Base-by-base conservation (phyloP, 2,888 invertebrate species). In the Leucophora obtusa region DNA sequence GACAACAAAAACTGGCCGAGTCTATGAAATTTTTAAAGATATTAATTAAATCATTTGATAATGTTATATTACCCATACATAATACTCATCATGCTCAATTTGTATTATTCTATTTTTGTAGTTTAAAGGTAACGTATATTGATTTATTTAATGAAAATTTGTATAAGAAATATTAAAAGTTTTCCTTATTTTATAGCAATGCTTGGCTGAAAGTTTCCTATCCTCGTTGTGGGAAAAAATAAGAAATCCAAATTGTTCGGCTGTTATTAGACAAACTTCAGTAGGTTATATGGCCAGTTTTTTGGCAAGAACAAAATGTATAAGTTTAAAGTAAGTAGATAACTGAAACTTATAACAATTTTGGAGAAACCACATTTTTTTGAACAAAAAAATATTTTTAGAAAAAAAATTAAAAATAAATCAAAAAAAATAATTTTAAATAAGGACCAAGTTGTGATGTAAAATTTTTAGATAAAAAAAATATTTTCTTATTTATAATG, bases 71-170 rank as follows among this genome's bases (percentile, higher is more conserved):
- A 77, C 95, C 95, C 0, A 97, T 97, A 0, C 94, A 96, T 89
- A 95, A 95, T 33, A 95, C 95, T 43, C 93, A 94, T 87, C 95
- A 96, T 87, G 92, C 94, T 1, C 96, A 96, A 89, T 96, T 94
- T 88, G 86, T 94, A 8, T 91, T 96, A 89, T 96, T 96, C 89
- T 93, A 94, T 86, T 89, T 95, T 77, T 93, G 94, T 88, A 94
- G 94, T 85, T 92, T 95, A 82, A 94, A 94, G 89, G 88, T 88
- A 66, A 50, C 51, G 21, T 28, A 33, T 10, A 43, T 47, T 24
- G 9, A 33, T 24, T 53, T 15, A 9, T 9, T 4, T 21, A 6
- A 28, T 11, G 6, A 17, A 69, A 8, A 38, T 59, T 7, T 21
- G 2, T 35, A 38, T 33, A 9, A 51, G 28, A 28, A 6, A 6